Conservation (phyloP, 2,888 invertebrate genomes). For the Clepsis dumicolana region DNA sequence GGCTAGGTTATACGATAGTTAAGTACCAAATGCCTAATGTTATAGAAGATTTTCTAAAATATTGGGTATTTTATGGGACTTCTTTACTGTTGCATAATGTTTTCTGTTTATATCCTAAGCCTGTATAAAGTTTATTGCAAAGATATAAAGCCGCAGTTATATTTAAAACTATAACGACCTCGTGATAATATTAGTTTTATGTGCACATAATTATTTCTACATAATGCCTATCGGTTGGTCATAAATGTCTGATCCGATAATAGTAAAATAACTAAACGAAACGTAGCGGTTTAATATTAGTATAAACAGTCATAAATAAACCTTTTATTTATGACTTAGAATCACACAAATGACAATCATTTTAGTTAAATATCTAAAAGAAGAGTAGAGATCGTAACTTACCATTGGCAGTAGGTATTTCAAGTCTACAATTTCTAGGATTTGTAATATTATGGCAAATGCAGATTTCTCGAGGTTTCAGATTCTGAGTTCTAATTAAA, state of each 20-base stretch:
- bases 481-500: too few species aligned
- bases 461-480: too few species aligned
- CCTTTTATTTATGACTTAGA: not conserved
- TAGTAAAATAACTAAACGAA: not conserved
- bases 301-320: not conserved
- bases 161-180: conserved; percentile 8
- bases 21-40: too few species aligned
- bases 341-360: not conserved
- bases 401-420: too few species aligned
- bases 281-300: not conserved
- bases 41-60: not conserved
- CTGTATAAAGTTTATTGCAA: not conserved
- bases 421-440: too few species aligned
- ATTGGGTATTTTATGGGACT: not conserved
- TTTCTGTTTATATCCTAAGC: not conserved
- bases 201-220: conserved; percentile 4
- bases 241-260: not conserved
- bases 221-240: not conserved
- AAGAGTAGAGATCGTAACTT: too few species aligned
- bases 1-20: too few species aligned
- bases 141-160: not conserved
- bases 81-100: not conserved
- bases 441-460: too few species aligned
- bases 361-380: too few species aligned
- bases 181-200: conserved; percentile 5